Conservation (phyloP, 2,797 vertebrate genomes). For the Sarcophilus harrisii region DNA sequence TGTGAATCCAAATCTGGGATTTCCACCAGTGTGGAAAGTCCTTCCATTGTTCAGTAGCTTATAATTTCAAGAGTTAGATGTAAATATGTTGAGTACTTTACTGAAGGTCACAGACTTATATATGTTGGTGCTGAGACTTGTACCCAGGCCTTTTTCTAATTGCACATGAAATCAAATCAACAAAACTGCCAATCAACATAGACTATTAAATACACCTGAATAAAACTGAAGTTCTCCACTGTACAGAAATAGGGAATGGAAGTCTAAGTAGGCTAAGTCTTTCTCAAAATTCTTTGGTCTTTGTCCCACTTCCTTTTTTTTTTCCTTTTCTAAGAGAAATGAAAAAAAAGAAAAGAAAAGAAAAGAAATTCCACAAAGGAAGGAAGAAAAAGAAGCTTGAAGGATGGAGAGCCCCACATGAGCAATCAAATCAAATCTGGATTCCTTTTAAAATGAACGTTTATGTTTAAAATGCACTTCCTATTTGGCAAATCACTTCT, state of each 20-base stretch:
- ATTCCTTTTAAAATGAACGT: constrained; percentile 65
- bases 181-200: background rate
- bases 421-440: constrained; percentile 26
- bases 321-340: background rate
- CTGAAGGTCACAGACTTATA: background rate
- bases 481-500: constrained; percentile 65
- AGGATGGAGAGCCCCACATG: background rate
- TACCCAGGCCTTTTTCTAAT: background rate
- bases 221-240: background rate
- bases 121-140: background rate
- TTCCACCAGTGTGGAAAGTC: background rate
- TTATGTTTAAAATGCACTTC: constrained; percentile 61
- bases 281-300: background rate
- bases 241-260: background rate
- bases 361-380: background rate
- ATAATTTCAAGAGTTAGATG: background rate
- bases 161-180: background rate
- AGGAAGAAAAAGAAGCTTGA: constrained; percentile 25
- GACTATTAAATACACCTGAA: background rate
- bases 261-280: background rate
- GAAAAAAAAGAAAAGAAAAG: background rate
- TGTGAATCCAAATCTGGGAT: background rate
- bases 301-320: background rate
- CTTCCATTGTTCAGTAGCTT: background rate
- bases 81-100: background rate